Evolutionary conservation across 2,888 invertebrate species (phyloP), one percentile per base, ranked within the genome.

Genomic region (Heliothis peltigera): DNA sequence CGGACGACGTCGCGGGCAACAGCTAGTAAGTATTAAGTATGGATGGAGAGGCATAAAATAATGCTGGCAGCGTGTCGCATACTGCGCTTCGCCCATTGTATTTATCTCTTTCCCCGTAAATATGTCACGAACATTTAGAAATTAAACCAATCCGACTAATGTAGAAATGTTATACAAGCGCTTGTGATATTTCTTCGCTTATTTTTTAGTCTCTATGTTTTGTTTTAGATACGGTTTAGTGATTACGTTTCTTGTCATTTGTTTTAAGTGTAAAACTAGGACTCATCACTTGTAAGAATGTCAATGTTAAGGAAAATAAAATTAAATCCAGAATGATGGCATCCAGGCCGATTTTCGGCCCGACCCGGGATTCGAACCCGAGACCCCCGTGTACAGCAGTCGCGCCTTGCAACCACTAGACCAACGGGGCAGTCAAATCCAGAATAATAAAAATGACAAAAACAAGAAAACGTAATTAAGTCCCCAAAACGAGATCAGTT

Each of bases 81-180:
- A 28, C 46, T 35, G 49, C 18, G 18, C 60, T 42, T 3, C 19
- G 57, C 55, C 58, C 32, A 59, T 67, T 71, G 43, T 71, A 22
- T 63, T 32, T 56, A 6, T 21, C 59, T 46, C 35, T 70, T 57
- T 21, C 39, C 22, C 47, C 49, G 57, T 58, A 61, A 80, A 80
- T 58, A 70, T 61, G 67, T 56, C 70, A 64, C 67, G 49, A 70
- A 64, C 75, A 77, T 80, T 81, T 77, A 73, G 65, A 79, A 81
- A 83, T 82, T 75, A 79, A 70, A 74, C 76, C 79, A 83, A 81
- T 83, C 69, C 28, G 56, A 62, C 80, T 78, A 78, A 80, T 80
- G 74, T 68, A 74, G 48, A 56, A 57, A 54, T 70, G 60, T 32
- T 48, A 58, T 21, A 25, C 35, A 7, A 32, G n/a, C 28, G 53